Conservation (phyloP, 2,797 vertebrate species). For the Epinephelus malabaricus region DNA sequence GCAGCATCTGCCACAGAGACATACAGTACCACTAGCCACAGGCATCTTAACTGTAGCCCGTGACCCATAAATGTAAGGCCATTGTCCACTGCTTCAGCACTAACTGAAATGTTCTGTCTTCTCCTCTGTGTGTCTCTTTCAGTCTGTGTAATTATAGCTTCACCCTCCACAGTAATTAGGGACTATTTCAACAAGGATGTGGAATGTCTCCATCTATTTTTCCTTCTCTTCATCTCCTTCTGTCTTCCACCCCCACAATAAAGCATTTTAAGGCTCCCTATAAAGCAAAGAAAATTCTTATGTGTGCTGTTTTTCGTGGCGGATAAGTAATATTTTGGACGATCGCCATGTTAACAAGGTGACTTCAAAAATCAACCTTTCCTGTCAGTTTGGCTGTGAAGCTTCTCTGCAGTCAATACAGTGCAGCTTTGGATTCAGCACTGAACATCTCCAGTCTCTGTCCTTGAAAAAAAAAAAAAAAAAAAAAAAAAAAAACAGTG, state of each 20-base stretch:
- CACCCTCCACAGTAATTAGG: constrained; percentile 85
- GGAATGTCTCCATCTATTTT: constrained; percentile 76
- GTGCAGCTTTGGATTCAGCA: constrained; percentile 55
- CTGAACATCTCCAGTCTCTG: constrained; percentile 57
- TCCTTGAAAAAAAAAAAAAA: constrained; percentile 74
- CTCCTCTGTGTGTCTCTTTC: constrained; percentile 56
- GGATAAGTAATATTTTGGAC: constrained; percentile 23
- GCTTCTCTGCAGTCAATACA: constrained; percentile 32
- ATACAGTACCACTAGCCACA: constrained; percentile 61
- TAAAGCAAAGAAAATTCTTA: neutral
- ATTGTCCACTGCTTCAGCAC: constrained; percentile 66
- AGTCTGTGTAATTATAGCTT: constrained; percentile 84
- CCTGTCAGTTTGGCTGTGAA: constrained; percentile 1
- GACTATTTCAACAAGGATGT: constrained; percentile 83
- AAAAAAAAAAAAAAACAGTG: constrained; percentile 66
- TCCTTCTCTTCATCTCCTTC: constrained; percentile 53
- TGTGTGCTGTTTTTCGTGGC: neutral
- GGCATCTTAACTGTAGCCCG: constrained; percentile 67
- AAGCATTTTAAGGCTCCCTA: constrained; percentile 29
- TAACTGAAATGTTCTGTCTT: constrained; percentile 51
- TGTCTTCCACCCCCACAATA: constrained; percentile 55
- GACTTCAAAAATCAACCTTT: constrained; percentile 41
- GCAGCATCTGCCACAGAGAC: constrained; percentile 57
- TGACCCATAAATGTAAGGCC: constrained; percentile 65
- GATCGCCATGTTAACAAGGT: constrained; percentile 15